Base-by-base conservation (phyloP, 2,888 invertebrate species). In the Drosophila mercatorum region DNA sequence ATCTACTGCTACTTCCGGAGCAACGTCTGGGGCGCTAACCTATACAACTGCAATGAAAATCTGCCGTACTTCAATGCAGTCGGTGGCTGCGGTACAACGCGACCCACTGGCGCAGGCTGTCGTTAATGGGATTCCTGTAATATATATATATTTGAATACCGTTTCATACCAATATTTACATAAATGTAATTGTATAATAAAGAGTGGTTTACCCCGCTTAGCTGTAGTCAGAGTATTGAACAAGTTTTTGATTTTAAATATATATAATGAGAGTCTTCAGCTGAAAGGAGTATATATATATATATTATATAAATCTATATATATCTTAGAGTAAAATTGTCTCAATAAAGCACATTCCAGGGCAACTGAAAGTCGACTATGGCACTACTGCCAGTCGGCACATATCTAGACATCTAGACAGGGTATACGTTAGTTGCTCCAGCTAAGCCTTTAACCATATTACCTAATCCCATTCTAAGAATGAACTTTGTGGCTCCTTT, bases 51-150 rank as follows among this genome's bases (percentile, higher is more conserved):
- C 10, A 53, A 65, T 3, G 0, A 5, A 0, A 5, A 3, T 0
- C 61, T 11, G 0, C 89, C 88, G 0, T 89, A 66, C 41, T 86
- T 72, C 55, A 56, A 63, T 41, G 75, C 73, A 0, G 17, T 3
- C 6, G 5, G 8, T 0, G 47, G 14, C 0, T 87, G 86, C 38
- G 77, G 36, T 6, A 61, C 59, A 3, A 46, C 22, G 0, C 80
- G 61, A 34, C 91, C 91, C 17, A 55, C 34, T 0, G 14, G 8
- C 0, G 46, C 28, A 0, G 89, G 88, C 6, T 88, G 87, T 34
- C 26, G 51, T 10, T 83, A 71, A 46, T 38, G 6, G 17, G 31
- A 14, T 49, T 31, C 10, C 10, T 38, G 2, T 17, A 36, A 5
- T 34, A 49, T 17, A 31, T 31, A 34, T 26, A 38, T 38, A 38